phyloP scores from a whole-genome alignment of 2,888 invertebrate genomes.

The Bimastos eiseni region DNA sequence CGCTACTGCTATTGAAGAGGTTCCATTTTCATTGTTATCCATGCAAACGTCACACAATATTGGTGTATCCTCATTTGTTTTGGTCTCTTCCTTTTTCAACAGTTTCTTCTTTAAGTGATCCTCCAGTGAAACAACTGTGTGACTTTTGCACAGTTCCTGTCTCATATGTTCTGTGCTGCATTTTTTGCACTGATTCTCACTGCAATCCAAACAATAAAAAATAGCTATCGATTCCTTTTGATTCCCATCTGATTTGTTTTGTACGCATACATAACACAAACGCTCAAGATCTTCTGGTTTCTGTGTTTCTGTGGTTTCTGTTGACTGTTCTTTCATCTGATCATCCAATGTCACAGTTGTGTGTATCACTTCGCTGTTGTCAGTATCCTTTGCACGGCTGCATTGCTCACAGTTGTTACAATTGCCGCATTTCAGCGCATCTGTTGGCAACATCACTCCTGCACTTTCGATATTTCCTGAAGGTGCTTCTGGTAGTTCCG shows the following conservation, averaged over 20 bases:
- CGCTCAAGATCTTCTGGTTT: neutral
- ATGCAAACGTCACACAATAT: neutral
- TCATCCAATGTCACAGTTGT: neutral
- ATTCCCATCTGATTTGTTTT: neutral
- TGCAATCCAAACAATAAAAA: neutral
- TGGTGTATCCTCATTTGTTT: neutral
- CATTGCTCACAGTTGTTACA: neutral
- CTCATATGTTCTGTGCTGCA: neutral
- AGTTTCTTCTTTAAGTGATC: conserved; percentile 13
- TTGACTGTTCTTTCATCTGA: neutral
- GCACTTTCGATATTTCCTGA: neutral
- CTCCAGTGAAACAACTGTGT: neutral
- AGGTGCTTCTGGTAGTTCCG: neutral
- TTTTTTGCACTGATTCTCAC: neutral
- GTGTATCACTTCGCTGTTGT: neutral
- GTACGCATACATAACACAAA: neutral
- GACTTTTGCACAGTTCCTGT: neutral
- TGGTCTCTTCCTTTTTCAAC: neutral
- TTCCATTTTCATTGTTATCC: neutral
- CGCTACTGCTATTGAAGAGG: too few relatives aligned
- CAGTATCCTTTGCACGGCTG: neutral
- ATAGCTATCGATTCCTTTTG: neutral
- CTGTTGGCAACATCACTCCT: neutral
- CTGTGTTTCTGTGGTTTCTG: neutral
- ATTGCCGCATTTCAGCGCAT: neutral